Evolutionary conservation across 2,797 vertebrate species (phyloP).

Genomic region (Anguilla marmorata): DNA sequence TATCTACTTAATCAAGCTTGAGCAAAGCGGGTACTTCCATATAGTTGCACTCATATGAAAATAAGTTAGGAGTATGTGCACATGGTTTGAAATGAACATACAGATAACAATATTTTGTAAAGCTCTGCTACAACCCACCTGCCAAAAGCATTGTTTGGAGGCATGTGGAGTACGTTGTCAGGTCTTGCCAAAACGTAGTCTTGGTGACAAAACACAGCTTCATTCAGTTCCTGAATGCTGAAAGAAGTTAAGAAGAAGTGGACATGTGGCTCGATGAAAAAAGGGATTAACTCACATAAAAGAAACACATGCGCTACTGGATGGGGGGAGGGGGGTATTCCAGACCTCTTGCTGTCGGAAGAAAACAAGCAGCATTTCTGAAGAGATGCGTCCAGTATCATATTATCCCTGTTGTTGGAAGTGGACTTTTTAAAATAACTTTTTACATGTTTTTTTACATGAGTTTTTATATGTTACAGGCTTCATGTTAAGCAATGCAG

Average conservation of each 20-base stretch:
- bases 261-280: background rate
- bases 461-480: no score
- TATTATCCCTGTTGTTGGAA: background rate
- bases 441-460: no score
- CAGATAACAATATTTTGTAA: background rate
- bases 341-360: background rate
- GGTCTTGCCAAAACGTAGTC: background rate
- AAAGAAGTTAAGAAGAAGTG: background rate
- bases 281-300: no score
- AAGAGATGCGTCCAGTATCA: background rate
- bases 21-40: background rate
- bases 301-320: no score
- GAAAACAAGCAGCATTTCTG: constrained; percentile 1
- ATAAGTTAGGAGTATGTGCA: background rate
- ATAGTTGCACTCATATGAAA: background rate
- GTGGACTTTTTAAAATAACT: no score
- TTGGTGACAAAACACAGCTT: background rate
- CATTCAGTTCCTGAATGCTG: background rate
- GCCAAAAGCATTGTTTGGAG: background rate
- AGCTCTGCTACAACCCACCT: background rate
- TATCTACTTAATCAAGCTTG: background rate
- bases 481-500: no score
- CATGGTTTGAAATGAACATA: background rate
- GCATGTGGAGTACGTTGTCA: background rate
- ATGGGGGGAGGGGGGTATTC: no score